Percentiles rank a stretch among this genome's conserved stretches.
Evolutionary conservation across 2,797 vertebrate species (phyloP).

Genomic region (Enteromius anoplus): DNA sequence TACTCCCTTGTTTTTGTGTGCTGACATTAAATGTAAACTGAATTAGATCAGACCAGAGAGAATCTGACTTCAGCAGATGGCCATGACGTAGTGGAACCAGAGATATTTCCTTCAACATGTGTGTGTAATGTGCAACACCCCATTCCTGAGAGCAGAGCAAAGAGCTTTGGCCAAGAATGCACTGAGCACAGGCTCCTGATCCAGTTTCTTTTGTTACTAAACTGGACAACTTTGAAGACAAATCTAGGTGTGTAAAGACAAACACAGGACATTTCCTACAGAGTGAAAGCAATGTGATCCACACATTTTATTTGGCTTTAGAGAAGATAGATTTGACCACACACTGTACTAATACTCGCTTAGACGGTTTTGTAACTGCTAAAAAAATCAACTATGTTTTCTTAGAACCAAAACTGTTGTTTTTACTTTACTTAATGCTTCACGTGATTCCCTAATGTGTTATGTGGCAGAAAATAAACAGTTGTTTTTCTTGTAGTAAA

Average conservation of each 20-base stretch:
- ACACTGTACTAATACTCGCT: background rate
- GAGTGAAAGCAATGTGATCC: slow-evolving; percentile 6
- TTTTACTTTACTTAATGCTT: background rate
- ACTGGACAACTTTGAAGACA: slow-evolving; percentile 51
- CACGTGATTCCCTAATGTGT: background rate
- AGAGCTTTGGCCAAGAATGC: slow-evolving; percentile 42
- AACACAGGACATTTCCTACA: slow-evolving; percentile 2
- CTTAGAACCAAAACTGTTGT: background rate
- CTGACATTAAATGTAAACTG: slow-evolving; percentile 41
- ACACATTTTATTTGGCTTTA: background rate
- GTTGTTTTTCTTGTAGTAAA: background rate
- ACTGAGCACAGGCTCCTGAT: slow-evolving; percentile 40
- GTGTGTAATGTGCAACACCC: slow-evolving; percentile 60
- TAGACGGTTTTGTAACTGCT: background rate
- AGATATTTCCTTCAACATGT: slow-evolving; percentile 59
- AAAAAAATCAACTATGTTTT: background rate
- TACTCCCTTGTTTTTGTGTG: background rate
- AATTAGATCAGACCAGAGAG: slow-evolving; percentile 47
- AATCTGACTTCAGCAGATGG: slow-evolving; percentile 57
- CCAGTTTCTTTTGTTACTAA: slow-evolving; percentile 50
- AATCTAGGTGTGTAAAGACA: slow-evolving; percentile 18
- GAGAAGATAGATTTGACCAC: background rate
- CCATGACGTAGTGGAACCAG: slow-evolving; percentile 56
- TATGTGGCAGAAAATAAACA: slow-evolving; percentile 4
- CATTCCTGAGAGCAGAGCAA: slow-evolving; percentile 48